Base-by-base conservation (phyloP, 2,113 vertebrate species). In the Oreocharis arfaki region DNA sequence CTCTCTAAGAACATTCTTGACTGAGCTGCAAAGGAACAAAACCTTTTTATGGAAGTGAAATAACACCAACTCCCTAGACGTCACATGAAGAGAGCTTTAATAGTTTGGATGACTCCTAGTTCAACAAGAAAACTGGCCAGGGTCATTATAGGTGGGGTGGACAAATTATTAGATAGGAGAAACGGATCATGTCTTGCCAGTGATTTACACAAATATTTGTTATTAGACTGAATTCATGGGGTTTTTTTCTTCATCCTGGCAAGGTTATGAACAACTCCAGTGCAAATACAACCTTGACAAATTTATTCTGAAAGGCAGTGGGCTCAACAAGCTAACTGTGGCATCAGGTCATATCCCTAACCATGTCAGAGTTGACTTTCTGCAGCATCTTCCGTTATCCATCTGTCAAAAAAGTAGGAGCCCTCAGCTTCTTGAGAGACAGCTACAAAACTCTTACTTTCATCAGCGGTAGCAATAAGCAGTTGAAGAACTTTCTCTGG, bases 291-390 rank as follows among this genome's bases (percentile, higher is more conserved):
- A 39, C 10, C 46, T 55, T 93, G 91, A 85, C 42, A 91, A 94
- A 96, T 94, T 83, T 89, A 91, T 95, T 95, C 91, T 73, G 84
- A 96, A 94, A 89, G 39, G 26, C 53, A 91, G 26, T 22, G 42
- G 35, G 20, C 33, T 83, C 87, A 85, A 74, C 3, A 13, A 81
- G n/a, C 7, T 80, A 73, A 39, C 53, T 65, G 57, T 53, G 19
- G 47, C 63, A 91, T 57, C 55, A 44, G 87, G 67, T 82, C 71
- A 46, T 16, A 90, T 47, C 33, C 42, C 61, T 73, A 91, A 84
- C n/a, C 39, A 5, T 23, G 53, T 30, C 77, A 91, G 57, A 79
- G 53, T 1, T 89, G 56, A 44, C 53, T 75, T 56, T 32, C 55
- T 92, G 69, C 33, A 87, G 26, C 14, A 3, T 86, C 24, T 78